phyloP scores from a whole-genome alignment of 2,888 invertebrate genomes.

The Balanococcus diminutus region DNA sequence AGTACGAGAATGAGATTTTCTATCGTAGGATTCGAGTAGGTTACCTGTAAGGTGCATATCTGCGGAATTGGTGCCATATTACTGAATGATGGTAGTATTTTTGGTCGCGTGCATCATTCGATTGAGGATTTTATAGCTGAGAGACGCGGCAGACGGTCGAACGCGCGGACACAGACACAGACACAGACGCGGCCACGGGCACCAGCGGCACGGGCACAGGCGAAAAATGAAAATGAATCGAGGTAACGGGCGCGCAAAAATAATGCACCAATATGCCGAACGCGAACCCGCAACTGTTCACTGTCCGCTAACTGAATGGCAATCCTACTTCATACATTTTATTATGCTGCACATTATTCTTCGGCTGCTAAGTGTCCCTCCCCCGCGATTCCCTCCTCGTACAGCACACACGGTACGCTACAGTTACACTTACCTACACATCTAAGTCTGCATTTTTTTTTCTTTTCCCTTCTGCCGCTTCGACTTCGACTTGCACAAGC shows the following conservation, averaged over 20 bases:
- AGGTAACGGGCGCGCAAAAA: conserved; percentile 33
- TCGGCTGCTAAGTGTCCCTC: conserved; percentile 47
- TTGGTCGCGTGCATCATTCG: not conserved
- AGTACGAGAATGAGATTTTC: not conserved
- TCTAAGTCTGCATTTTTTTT: conserved; percentile 9
- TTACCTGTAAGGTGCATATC: conserved; percentile 51
- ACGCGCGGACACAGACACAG: not conserved
- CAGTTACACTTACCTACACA: not conserved
- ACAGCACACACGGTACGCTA: not conserved
- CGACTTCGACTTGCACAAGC: not conserved
- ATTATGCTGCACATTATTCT: conserved; percentile 50
- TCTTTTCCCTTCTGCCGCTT: no score
- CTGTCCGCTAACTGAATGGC: conserved; percentile 46
- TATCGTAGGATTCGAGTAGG: not conserved
- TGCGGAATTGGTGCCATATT: conserved; percentile 46
- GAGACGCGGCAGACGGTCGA: not conserved
- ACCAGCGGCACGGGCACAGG: not conserved
- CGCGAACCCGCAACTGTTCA: conserved; percentile 36
- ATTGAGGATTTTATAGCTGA: not conserved
- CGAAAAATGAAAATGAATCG: not conserved
- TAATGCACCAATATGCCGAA: conserved; percentile 48
- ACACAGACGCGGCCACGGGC: not conserved
- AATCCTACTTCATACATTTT: conserved; percentile 51
- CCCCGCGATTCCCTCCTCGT: not conserved
- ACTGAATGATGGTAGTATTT: not conserved